Base-by-base conservation (phyloP, 2,888 invertebrate genomes). In the Drosophila maculinotata region DNA sequence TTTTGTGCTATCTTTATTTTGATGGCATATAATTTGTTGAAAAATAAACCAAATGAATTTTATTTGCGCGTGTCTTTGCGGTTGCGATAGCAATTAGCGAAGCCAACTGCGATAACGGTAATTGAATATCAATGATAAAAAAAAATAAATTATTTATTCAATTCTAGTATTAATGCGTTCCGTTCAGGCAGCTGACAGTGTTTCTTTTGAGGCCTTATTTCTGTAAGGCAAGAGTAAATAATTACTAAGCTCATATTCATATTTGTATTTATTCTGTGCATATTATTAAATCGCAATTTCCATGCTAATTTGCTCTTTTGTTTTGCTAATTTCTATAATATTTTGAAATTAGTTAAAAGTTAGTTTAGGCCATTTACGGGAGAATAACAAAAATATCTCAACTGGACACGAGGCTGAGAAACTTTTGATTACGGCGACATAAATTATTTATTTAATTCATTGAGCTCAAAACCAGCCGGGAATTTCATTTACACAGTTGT, bases 71-170 rank as follows among this genome's bases (percentile, higher is more conserved):
- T 79, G 75, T 64, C 72, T 72, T 58, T 62, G 42, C 45, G 28
- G 36, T 26, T 39, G 58, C 63, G 52, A 12, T 62, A 68, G 63
- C 73, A 78, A 78, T 79, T 71, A 74, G 69, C 62, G 33, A 60
- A 42, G 44, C 59, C 44, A 70, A 64, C 44, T 35, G 74, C 73
- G 82, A 79, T 85, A 85, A 79, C 64, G 59, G 52, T 76, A 79
- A 79, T 82, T 82, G 75, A 85, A 81, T 85, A 69, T 54, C 63
- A 75, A 79, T 72, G 76, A 76, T 79, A 78, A 83, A 74, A 41
- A 65, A 14, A 53, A 54, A 64, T 23, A 56, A 57, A 60, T 52
- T 57, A 57, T 53, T 63, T 54, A 65, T 72, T 57, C 52, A 48
- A 39, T 63, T 70, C 45, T 35, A 52, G 63, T 52, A 59, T 60